phyloP scores from a whole-genome alignment of 2,113 vertebrate species.

The Dryoscopus gambensis region DNA sequence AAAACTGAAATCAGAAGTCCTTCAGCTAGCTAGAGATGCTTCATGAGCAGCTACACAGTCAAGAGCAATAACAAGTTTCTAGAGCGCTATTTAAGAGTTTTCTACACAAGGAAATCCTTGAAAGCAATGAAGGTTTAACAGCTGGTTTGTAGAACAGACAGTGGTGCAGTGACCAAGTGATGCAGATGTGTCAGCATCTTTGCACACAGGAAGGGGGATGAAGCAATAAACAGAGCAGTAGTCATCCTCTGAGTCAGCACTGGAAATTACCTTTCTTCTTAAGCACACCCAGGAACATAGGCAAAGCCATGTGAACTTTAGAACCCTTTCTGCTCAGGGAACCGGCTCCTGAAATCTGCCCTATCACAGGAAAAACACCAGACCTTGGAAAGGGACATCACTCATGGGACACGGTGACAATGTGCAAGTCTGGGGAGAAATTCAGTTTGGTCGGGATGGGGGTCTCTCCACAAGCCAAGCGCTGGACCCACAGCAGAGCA shows the following conservation, averaged over 20 bases:
- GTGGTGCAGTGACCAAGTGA: not conserved
- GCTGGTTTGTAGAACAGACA: not conserved
- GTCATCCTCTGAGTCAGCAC: not conserved
- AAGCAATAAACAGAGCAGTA: not conserved
- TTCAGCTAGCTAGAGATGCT: not conserved
- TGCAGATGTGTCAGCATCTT: constrained; percentile 28
- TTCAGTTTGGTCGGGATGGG: not conserved
- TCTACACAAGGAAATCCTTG: not conserved
- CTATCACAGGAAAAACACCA: not conserved
- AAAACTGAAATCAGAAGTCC: not conserved
- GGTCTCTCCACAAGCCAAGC: not conserved
- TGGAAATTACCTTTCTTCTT: not conserved
- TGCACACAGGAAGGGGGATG: not conserved
- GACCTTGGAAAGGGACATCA: not conserved
- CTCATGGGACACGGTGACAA: not conserved
- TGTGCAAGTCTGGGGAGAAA: not conserved
- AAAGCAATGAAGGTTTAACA: not conserved
- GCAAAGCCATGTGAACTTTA: not conserved
- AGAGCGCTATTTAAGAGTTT: not conserved
- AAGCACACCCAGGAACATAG: not conserved
- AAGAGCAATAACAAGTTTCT: not conserved
- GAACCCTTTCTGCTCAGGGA: not conserved
- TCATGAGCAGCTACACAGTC: not conserved
- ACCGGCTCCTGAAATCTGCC: not conserved
- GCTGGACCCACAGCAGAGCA: not conserved